A percentile compares a stretch with the other conserved stretches of the same genome.
phyloP scores from a whole-genome alignment of 2,888 invertebrate species.

The Pseudococcus jackbeardsleyi region DNA sequence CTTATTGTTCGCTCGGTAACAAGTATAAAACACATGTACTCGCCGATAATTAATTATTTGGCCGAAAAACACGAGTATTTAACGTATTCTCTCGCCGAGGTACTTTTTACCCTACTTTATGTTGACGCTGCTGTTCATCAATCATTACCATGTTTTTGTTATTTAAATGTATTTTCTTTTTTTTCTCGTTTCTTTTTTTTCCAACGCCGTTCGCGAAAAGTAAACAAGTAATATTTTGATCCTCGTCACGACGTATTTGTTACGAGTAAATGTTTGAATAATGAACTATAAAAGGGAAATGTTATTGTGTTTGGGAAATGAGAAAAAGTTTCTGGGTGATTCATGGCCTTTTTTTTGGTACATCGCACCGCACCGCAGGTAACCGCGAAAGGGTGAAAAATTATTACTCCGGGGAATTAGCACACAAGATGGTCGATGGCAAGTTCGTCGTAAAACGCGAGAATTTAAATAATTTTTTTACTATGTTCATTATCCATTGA shows the following conservation, averaged over 20 bases:
- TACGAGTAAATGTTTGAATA: slow-evolving; percentile 38
- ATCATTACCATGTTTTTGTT: slow-evolving; percentile 33
- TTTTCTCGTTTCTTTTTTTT: slow-evolving; percentile 27
- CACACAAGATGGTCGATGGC: not conserved
- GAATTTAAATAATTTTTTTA: not conserved
- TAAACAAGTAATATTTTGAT: slow-evolving; percentile 46
- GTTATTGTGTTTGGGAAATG: slow-evolving; percentile 36
- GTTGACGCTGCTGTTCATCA: slow-evolving; percentile 35
- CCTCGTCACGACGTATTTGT: slow-evolving; percentile 38
- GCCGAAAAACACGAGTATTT: slow-evolving; percentile 21
- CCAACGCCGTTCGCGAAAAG: not conserved
- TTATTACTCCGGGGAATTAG: not conserved
- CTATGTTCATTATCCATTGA: not conserved
- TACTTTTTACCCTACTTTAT: not conserved
- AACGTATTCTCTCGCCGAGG: not conserved
- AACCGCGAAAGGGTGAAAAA: not conserved
- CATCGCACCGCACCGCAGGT: not conserved
- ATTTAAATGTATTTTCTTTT: slow-evolving; percentile 34
- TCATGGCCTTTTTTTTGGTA: not conserved
- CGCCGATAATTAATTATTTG: slow-evolving; percentile 27
- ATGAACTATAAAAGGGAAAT: slow-evolving; percentile 27
- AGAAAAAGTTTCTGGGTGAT: slow-evolving; percentile 18
- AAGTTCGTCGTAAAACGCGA: not conserved
- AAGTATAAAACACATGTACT: slow-evolving; percentile 31
- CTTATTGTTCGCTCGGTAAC: not conserved